Conservation (phyloP, 2,113 vertebrate species). For the Leiothrix lutea region DNA sequence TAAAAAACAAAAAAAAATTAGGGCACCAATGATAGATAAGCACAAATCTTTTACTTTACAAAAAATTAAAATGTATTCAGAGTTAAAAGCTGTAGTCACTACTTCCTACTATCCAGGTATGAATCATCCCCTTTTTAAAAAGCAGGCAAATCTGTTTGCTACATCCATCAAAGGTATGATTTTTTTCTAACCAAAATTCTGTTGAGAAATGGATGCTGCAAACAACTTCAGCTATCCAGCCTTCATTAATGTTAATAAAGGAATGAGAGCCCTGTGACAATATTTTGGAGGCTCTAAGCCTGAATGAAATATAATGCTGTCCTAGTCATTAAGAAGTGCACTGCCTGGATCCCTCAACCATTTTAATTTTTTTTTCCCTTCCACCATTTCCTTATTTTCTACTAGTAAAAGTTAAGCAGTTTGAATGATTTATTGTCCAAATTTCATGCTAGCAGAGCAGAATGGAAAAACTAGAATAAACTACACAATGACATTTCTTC, state of each 20-base stretch:
- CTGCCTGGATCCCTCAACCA: background rate
- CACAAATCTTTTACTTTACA: background rate
- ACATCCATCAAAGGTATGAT: background rate
- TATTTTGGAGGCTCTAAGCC: background rate
- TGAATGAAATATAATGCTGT: background rate
- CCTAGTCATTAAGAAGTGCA: background rate
- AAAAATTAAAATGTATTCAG: background rate
- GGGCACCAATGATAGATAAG: background rate
- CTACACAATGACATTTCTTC: background rate
- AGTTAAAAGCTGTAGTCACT: background rate
- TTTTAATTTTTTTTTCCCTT: background rate
- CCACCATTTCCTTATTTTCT: background rate
- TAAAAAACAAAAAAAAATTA: background rate
- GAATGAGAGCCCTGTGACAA: background rate
- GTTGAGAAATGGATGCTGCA: background rate
- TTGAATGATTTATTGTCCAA: slow-evolving; percentile 17
- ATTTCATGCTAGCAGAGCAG: background rate
- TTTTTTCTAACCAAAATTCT: background rate
- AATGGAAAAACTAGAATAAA: background rate
- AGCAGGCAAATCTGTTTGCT: background rate
- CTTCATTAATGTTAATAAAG: background rate
- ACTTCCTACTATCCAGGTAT: background rate
- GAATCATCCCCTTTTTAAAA: background rate
- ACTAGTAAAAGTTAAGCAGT: background rate
- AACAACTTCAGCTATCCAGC: background rate